Percentiles rank a stretch among this genome's conserved stretches.
Conservation (phyloP, 2,113 vertebrate genomes). For the Syrrhaptes paradoxus region DNA sequence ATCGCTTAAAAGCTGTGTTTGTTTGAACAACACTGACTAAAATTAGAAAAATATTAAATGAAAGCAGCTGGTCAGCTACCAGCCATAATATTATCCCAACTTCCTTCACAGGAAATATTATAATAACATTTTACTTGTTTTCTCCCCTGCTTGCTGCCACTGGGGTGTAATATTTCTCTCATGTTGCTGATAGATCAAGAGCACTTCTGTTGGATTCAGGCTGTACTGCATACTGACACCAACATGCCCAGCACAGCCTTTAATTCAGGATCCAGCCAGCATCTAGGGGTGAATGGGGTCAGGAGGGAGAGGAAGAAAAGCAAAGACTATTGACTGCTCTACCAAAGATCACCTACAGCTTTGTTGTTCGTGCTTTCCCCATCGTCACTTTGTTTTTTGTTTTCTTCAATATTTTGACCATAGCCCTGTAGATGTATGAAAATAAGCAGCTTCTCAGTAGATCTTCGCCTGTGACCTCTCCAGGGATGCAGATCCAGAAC, state of each 20-base stretch:
- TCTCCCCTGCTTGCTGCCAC: slow-evolving; percentile 1
- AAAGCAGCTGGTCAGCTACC: slow-evolving; percentile 68
- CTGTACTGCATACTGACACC: neutral
- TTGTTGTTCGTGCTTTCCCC: neutral
- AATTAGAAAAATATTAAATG: slow-evolving; percentile 69
- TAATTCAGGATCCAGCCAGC: neutral
- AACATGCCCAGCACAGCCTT: neutral
- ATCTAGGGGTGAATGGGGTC: neutral
- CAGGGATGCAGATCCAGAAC: neutral
- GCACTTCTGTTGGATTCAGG: slow-evolving; percentile 40
- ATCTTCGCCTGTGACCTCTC: neutral
- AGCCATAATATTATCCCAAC: slow-evolving; percentile 55
- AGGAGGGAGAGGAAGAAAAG: neutral
- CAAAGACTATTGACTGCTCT: neutral
- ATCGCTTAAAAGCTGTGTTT: slow-evolving; percentile 62
- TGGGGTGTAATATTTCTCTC: slow-evolving; percentile 39
- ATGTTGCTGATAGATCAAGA: slow-evolving; percentile 31
- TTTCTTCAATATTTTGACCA: neutral
- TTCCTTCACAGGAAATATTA: slow-evolving; percentile 62
- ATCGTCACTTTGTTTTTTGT: too few species aligned
- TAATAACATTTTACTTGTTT: slow-evolving; percentile 45
- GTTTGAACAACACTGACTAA: slow-evolving; percentile 67
- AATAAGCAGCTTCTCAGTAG: neutral
- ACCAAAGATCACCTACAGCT: neutral
- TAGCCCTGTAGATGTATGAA: neutral